Conservation (phyloP, 2,888 invertebrate genomes). For the Athalia circularis region DNA sequence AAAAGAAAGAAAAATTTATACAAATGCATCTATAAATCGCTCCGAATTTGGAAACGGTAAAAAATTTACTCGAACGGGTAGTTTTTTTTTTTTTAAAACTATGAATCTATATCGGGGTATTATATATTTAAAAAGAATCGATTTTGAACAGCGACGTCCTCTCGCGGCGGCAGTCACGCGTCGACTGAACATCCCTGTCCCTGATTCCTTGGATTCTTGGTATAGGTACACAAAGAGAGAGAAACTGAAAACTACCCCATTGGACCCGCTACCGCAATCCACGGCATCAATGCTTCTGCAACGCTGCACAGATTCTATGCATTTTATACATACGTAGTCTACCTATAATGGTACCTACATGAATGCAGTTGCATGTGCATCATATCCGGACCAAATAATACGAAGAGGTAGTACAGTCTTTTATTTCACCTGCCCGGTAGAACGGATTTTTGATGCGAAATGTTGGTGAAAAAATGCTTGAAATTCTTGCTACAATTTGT, state of each 20-base stretch:
- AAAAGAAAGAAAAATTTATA: no score
- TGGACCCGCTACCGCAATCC: conserved; percentile 49
- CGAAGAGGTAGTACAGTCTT: no score
- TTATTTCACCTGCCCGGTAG: no score
- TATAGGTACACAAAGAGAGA: conserved; percentile 2
- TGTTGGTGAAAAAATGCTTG: no score
- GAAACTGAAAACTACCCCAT: conserved; percentile 60
- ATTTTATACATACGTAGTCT: not conserved
- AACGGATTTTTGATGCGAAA: no score
- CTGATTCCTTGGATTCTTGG: no score
- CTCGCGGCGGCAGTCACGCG: conserved; percentile 68
- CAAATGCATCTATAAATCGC: no score
- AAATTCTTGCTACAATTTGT: no score
- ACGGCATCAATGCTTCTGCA: not conserved
- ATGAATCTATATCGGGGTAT: not conserved
- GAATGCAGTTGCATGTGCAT: no score
- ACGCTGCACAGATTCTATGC: not conserved
- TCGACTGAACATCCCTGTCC: conserved; percentile 65
- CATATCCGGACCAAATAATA: no score
- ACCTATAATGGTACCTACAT: no score
- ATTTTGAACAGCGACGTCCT: conserved; percentile 54
- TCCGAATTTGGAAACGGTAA: not conserved
- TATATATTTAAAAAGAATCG: conserved; percentile 25
- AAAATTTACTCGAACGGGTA: not conserved
- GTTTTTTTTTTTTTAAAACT: not conserved